Evolutionary conservation across 2,888 invertebrate genomes (phyloP).

Genomic region (Ditylenchus weischeri): DNA sequence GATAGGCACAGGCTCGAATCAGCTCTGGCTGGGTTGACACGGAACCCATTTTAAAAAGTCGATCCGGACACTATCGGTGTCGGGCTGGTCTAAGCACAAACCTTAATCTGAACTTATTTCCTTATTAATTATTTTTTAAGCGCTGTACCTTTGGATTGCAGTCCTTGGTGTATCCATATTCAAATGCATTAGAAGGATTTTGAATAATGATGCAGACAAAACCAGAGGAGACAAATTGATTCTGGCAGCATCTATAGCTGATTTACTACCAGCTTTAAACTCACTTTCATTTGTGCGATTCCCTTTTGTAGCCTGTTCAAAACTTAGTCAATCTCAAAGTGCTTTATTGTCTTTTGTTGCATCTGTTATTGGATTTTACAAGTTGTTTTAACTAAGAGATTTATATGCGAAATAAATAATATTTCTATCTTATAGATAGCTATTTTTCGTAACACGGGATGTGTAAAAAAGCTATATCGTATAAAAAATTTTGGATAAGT

Average conservation of each 20-base stretch:
- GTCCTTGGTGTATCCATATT: background rate
- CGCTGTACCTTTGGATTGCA: conserved; percentile 6
- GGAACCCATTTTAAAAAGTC: too few species aligned
- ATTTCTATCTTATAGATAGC: too few species aligned
- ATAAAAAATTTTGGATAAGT: too few species aligned
- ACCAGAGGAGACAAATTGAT: background rate
- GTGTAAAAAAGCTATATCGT: too few species aligned
- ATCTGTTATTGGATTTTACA: background rate
- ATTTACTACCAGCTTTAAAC: background rate
- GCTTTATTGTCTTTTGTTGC: conserved; percentile 8
- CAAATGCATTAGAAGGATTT: conserved; percentile 2
- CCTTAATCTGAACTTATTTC: too few species aligned
- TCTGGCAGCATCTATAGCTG: background rate
- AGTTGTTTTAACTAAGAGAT: background rate
- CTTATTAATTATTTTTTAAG: too few species aligned
- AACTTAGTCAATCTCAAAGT: conserved; percentile 10
- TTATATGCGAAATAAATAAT: too few species aligned
- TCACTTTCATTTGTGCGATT: background rate
- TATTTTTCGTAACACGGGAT: too few species aligned
- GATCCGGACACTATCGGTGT: too few species aligned
- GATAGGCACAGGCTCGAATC: too few species aligned
- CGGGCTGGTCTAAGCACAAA: too few species aligned
- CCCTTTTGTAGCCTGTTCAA: background rate
- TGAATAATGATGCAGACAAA: background rate
- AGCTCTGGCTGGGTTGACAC: too few species aligned